phyloP scores from a whole-genome alignment of 2,888 invertebrate genomes.

The Eupithecia pulchellata region DNA sequence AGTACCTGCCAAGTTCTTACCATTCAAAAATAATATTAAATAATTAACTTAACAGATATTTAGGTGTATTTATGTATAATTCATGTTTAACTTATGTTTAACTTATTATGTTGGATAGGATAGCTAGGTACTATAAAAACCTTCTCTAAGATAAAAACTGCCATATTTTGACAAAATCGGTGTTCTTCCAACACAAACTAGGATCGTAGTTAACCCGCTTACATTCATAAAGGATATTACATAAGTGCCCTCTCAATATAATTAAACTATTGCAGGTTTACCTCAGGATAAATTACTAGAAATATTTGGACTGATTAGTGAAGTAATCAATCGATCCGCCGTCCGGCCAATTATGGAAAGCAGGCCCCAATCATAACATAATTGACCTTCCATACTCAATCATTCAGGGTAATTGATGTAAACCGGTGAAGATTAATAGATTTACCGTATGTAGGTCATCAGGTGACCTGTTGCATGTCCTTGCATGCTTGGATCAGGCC shows the following conservation, averaged over 20 bases:
- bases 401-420: conserved; percentile 46
- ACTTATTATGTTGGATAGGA: no score
- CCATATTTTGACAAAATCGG: no score
- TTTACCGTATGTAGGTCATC: conserved; percentile 67
- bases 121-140: no score
- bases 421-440: conserved; percentile 49
- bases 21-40: not conserved
- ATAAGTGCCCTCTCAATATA: no score
- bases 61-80: no score
- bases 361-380: conserved; percentile 21
- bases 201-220: no score
- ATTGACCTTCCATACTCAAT: conserved; percentile 38
- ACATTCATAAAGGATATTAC: no score
- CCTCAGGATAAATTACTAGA: not conserved
- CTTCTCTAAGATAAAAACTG: no score
- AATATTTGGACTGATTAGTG: not conserved
- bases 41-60: not conserved
- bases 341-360: conserved; percentile 17
- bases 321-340: conserved; percentile 16
- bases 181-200: no score
- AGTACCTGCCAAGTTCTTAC: not conserved
- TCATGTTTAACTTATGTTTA: no score
- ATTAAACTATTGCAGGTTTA: no score
- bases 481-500: conserved; percentile 48
- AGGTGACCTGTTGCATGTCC: conserved; percentile 70